Conservation (phyloP, 1,140 invertebrate species). For the Chrysoperla carnea region DNA sequence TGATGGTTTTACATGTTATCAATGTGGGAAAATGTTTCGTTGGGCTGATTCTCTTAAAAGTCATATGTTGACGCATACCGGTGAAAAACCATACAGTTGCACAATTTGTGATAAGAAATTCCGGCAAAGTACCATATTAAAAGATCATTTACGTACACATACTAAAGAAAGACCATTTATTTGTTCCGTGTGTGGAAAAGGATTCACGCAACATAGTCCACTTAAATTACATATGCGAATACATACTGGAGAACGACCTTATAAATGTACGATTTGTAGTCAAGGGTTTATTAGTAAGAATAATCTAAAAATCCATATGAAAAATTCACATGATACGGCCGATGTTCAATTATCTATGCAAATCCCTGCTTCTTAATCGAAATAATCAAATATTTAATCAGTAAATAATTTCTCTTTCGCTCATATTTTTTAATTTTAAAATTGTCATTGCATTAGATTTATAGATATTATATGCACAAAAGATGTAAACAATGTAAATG, state of each 20-base stretch:
- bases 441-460: no score
- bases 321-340: no score
- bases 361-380: not conserved
- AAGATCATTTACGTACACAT: conserved; percentile 26
- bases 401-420: no score
- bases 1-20: conserved; percentile 14
- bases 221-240: conserved; percentile 20
- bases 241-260: conserved; percentile 37
- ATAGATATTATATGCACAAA: no score
- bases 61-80: conserved; percentile 26
- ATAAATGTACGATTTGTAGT: conserved; percentile 19
- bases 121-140: conserved; percentile 17
- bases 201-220: conserved; percentile 6
- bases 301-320: no score
- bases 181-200: conserved; percentile 28
- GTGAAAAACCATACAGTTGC: conserved; percentile 28
- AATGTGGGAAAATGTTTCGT: conserved; percentile 12
- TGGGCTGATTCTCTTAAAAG: conserved; percentile 21
- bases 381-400: conserved; percentile 9
- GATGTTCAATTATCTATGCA: no score
- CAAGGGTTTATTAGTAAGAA: conserved; percentile 34
- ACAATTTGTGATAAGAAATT: conserved; percentile 37
- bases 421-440: no score
- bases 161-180: conserved; percentile 38
- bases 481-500: no score